Evolutionary conservation across 2,797 vertebrate species (phyloP).

Genomic region (Oreonectes daqikongensis): DNA sequence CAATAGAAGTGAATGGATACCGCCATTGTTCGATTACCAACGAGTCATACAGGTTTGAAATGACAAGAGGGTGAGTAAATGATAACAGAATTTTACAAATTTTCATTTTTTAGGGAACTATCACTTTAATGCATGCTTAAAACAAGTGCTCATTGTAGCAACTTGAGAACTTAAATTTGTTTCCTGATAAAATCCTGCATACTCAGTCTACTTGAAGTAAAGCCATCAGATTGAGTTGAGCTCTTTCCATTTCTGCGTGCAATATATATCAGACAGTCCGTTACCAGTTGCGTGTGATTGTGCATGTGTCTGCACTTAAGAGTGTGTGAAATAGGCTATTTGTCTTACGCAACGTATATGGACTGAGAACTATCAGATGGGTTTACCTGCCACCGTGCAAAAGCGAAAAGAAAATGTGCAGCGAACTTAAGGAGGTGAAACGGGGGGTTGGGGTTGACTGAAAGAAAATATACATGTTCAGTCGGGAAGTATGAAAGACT

Average conservation of each 20-base stretch:
- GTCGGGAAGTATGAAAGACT: conserved; percentile 18
- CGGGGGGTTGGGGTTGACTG: background rate
- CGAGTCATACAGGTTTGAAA: too few relatives aligned
- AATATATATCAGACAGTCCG: background rate
- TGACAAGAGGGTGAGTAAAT: too few relatives aligned
- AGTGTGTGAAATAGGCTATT: conserved; percentile 6
- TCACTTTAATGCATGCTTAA: background rate
- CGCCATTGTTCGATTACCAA: too few relatives aligned
- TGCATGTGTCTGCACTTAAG: background rate
- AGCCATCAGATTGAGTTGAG: background rate
- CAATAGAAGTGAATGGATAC: too few relatives aligned
- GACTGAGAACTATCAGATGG: conserved; percentile 17
- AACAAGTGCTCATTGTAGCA: background rate
- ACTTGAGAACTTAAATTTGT: background rate
- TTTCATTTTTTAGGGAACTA: too few relatives aligned
- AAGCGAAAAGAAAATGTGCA: conserved; percentile 4
- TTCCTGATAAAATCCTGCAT: too few relatives aligned
- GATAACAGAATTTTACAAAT: too few relatives aligned
- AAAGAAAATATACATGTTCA: conserved; percentile 39
- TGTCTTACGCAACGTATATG: background rate
- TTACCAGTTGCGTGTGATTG: background rate
- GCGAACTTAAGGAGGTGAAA: conserved; percentile 28
- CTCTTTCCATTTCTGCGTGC: background rate
- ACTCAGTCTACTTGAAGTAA: background rate
- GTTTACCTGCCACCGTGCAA: conserved; percentile 5